These are phyloP conservation scores for Dicerorhinus sumatrensis DNA, from an alignment of 2,113 vertebrate genomes.

Conservation along the genomic window DNA sequence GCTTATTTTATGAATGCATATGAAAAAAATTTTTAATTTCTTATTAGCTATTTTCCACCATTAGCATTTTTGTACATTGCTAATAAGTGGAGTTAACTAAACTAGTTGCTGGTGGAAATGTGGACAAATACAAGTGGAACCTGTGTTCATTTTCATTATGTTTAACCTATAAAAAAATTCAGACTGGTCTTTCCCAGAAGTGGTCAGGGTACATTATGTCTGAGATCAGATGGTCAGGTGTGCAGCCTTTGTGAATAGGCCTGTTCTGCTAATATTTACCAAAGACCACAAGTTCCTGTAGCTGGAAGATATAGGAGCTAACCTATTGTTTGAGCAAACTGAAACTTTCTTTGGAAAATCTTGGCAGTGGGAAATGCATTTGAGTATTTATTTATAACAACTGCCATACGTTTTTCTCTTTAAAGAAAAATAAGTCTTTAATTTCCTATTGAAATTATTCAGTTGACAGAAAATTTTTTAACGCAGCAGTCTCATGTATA, in stretches of 20 bases:
- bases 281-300: conserved; percentile 74
- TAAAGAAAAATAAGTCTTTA: conserved; percentile 79
- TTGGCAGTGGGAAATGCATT: conserved; percentile 75
- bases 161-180: background rate
- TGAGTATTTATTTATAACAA: conserved; percentile 80
- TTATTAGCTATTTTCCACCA: background rate
- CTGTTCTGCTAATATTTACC: conserved; percentile 75
- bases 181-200: conserved; percentile 67
- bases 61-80: background rate
- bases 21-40: background rate
- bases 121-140: background rate
- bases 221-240: conserved; percentile 67
- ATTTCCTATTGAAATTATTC: conserved; percentile 79
- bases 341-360: conserved; percentile 79
- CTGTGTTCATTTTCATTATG: conserved; percentile 41
- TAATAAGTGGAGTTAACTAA: conserved; percentile 26
- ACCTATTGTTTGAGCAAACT: conserved; percentile 77
- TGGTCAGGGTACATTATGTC: background rate
- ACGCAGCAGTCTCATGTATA: conserved; percentile 64
- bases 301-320: conserved; percentile 51
- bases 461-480: conserved; percentile 70
- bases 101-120: background rate
- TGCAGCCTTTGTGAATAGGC: conserved; percentile 49
- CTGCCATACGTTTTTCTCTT: conserved; percentile 70
- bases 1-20: background rate